Percentiles rank a stretch among this genome's conserved stretches.
These are phyloP conservation scores for Poecilia gillii DNA, from an alignment of 2,797 vertebrate species.

Conservation along the genomic window DNA sequence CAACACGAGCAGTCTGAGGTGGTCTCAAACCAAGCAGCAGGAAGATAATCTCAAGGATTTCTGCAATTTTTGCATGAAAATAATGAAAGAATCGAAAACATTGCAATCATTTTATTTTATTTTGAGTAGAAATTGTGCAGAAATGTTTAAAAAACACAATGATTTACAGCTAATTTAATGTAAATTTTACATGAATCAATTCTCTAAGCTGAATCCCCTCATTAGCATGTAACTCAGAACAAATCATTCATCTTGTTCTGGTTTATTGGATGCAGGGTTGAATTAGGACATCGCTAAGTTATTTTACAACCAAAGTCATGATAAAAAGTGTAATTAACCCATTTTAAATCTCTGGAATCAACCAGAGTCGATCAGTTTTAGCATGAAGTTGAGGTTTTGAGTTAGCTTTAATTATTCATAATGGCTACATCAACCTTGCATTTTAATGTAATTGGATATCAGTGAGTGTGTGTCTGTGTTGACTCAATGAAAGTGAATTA, in stretches of 20 bases:
- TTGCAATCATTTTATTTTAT: not conserved
- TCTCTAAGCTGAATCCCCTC: not conserved
- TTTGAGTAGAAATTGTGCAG: not conserved
- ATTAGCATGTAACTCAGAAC: not conserved
- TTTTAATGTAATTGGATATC: not conserved
- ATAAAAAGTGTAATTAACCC: not conserved
- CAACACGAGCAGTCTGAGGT: conserved; percentile 10
- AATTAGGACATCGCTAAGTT: not conserved
- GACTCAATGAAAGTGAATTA: not conserved
- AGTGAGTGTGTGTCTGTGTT: not conserved
- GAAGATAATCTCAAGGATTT: not conserved
- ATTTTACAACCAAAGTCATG: not conserved
- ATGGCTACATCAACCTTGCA: not conserved
- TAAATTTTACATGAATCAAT: not conserved
- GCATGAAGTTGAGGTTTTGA: not conserved
- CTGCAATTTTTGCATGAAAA: not conserved
- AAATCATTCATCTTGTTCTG: not conserved
- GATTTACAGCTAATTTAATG: not conserved
- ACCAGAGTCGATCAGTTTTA: not conserved
- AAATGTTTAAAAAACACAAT: not conserved
- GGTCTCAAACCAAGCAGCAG: conserved; percentile 10
- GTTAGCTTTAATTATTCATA: not conserved
- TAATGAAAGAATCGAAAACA: not conserved
- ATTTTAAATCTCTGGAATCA: not conserved
- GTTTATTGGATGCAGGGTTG: not conserved